A percentile compares a stretch with the other conserved stretches of the same genome.
Conservation (phyloP, 92 coral and sea anemone species). For the Muricea muricata region DNA sequence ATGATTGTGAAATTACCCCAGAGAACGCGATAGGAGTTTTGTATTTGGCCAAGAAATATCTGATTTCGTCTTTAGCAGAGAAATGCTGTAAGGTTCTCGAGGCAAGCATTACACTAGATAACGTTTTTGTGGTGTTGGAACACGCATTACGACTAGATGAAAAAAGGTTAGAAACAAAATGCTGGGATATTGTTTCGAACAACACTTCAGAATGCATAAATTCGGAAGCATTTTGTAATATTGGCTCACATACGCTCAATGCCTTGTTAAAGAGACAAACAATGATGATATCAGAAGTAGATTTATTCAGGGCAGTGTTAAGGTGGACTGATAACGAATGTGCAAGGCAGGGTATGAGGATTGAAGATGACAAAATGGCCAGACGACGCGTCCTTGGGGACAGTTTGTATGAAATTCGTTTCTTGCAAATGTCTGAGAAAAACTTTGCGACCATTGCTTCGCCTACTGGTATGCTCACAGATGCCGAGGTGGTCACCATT, state of each 20-base stretch:
- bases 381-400: slow-evolving; percentile 70
- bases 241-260: slow-evolving; percentile 40
- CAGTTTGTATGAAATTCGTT: slow-evolving; percentile 73
- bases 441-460: slow-evolving; percentile 89
- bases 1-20: slow-evolving; percentile 68
- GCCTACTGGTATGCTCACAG: slow-evolving; percentile 71
- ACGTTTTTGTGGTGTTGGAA: slow-evolving; percentile 68
- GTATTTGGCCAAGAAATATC: slow-evolving; percentile 84
- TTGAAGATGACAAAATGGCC: slow-evolving; percentile 59
- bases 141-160: slow-evolving; percentile 72
- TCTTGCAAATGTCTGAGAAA: slow-evolving; percentile 75
- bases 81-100: no score
- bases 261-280: slow-evolving; percentile 32
- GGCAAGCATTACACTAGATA: slow-evolving; percentile 66
- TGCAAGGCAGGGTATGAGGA: slow-evolving; percentile 49
- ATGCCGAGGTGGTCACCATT: slow-evolving; percentile 56
- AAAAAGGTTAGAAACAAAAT: slow-evolving; percentile 61
- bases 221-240: slow-evolving; percentile 62
- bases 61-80: no score
- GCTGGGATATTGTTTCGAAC: slow-evolving; percentile 71
- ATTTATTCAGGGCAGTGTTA: slow-evolving; percentile 73
- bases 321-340: slow-evolving; percentile 81
- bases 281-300: slow-evolving; percentile 62
- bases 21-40: slow-evolving; percentile 65
- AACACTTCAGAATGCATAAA: slow-evolving; percentile 56